Conservation (phyloP, 2,888 invertebrate genomes). For the Trichopoda pennipes region DNA sequence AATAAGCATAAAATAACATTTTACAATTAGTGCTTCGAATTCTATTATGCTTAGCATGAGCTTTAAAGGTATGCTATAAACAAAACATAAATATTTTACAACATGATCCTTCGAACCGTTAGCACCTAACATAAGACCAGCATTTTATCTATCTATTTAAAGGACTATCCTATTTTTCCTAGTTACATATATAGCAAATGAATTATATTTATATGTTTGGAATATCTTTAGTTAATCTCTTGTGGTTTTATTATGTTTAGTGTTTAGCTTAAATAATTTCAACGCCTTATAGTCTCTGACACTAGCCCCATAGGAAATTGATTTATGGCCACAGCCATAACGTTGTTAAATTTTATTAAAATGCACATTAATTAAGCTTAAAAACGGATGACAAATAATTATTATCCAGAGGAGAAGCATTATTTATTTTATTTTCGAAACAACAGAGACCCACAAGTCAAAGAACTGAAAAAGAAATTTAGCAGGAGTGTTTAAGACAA, state of each 20-base stretch:
- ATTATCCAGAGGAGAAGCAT: conserved; percentile 6
- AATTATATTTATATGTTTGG: background rate
- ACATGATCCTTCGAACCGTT: background rate
- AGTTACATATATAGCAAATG: background rate
- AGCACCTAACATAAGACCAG: no score
- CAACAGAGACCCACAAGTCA: background rate
- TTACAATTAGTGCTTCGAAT: no score
- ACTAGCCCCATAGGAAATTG: conserved; percentile 19
- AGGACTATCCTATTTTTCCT: conserved; percentile 1
- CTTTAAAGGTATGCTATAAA: no score
- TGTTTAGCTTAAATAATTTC: conserved; percentile 13
- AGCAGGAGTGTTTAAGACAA: conserved; percentile 8
- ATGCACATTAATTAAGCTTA: conserved; percentile 40
- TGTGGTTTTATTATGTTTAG: conserved; percentile 38
- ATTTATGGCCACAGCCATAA: conserved; percentile 22
- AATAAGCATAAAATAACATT: no score
- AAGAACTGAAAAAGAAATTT: background rate
- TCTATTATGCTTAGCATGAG: no score
- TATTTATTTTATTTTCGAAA: background rate
- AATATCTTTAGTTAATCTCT: conserved; percentile 13
- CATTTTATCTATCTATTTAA: background rate
- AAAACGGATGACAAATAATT: conserved; percentile 59
- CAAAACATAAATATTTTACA: background rate
- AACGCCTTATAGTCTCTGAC: conserved; percentile 16
- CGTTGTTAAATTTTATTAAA: conserved; percentile 17